phyloP scores from a whole-genome alignment of 1,140 invertebrate species.

The Berghia stephanieae region DNA sequence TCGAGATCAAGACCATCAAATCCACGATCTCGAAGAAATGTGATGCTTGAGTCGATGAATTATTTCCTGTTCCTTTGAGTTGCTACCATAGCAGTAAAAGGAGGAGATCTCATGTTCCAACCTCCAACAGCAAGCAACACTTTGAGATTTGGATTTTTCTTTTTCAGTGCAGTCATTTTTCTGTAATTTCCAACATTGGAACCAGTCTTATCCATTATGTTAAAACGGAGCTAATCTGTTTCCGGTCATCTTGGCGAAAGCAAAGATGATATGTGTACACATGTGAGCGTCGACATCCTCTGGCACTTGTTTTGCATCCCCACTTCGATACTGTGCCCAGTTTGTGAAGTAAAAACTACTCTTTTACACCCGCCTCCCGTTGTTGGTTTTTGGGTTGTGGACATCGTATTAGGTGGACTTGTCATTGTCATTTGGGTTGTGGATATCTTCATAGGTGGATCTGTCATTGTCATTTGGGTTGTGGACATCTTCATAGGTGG shows the following conservation, averaged over 20 bases:
- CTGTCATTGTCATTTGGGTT: background rate
- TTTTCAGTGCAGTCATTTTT: constrained; percentile 72
- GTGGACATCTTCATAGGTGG: background rate
- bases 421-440: background rate
- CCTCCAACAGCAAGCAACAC: constrained; percentile 93
- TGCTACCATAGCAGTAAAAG: constrained; percentile 66
- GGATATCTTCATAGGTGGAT: too few relatives aligned
- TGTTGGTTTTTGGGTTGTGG: background rate
- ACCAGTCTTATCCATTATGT: constrained; percentile 47
- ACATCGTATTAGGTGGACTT: too few relatives aligned
- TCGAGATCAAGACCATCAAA: constrained; percentile 97
- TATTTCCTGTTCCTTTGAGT: constrained; percentile 39
- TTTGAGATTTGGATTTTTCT: constrained; percentile 93
- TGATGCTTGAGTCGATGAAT: constrained; percentile 71
- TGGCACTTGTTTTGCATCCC: constrained; percentile 79
- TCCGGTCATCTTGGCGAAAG: constrained; percentile 77
- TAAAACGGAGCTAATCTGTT: constrained; percentile 48
- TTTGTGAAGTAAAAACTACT: constrained; percentile 55
- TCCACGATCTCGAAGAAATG: constrained; percentile 88
- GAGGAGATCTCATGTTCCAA: constrained; percentile 92
- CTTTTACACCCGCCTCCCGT: background rate
- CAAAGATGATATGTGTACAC: constrained; percentile 93
- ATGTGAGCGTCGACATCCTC: constrained; percentile 85
- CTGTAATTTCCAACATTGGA: background rate
- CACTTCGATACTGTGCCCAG: constrained; percentile 60